These are phyloP conservation scores for Drosophila atripex DNA, from an alignment of 2,888 invertebrate species.

Conservation along the genomic window DNA sequence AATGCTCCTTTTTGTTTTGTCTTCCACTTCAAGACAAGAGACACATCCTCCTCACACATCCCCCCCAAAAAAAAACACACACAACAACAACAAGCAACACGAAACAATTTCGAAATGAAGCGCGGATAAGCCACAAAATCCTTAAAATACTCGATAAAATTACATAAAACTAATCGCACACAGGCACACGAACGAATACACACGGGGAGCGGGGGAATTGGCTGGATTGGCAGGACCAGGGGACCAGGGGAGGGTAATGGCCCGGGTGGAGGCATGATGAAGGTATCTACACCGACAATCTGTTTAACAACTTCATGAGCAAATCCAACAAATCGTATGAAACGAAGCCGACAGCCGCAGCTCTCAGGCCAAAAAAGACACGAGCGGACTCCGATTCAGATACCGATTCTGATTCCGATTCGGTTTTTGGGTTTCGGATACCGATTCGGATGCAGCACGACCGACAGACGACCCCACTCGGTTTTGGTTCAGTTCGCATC, in stretches of 20 bases:
- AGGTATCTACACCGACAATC: conserved; percentile 83
- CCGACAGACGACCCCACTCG: conserved; percentile 27
- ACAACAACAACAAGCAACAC: conserved; percentile 77
- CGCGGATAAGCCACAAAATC: conserved; percentile 81
- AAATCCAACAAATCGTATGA: conserved; percentile 83
- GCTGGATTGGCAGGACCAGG: conserved; percentile 30
- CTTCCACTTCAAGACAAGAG: neutral
- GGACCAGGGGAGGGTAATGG: conserved; percentile 5
- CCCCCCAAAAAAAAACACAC: conserved; percentile 22
- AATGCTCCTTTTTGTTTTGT: conserved; percentile 4
- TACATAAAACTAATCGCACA: conserved; percentile 83
- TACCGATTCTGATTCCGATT: conserved; percentile 23
- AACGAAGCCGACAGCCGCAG: conserved; percentile 68
- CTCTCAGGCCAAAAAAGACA: conserved; percentile 33
- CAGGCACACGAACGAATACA: too few species aligned
- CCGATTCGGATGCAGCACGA: conserved; percentile 36
- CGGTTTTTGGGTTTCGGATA: conserved; percentile 22
- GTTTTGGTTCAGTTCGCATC: conserved; percentile 33
- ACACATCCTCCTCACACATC: conserved; percentile 15
- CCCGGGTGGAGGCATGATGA: conserved; percentile 57
- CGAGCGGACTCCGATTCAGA: conserved; percentile 23
- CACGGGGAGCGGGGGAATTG: conserved; percentile 56
- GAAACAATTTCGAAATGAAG: conserved; percentile 78
- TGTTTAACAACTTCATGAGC: conserved; percentile 83
- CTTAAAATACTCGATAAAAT: conserved; percentile 83